Evolutionary conservation across 2,113 vertebrate genomes (phyloP).

Genomic region (Aegotheles bennettii): DNA sequence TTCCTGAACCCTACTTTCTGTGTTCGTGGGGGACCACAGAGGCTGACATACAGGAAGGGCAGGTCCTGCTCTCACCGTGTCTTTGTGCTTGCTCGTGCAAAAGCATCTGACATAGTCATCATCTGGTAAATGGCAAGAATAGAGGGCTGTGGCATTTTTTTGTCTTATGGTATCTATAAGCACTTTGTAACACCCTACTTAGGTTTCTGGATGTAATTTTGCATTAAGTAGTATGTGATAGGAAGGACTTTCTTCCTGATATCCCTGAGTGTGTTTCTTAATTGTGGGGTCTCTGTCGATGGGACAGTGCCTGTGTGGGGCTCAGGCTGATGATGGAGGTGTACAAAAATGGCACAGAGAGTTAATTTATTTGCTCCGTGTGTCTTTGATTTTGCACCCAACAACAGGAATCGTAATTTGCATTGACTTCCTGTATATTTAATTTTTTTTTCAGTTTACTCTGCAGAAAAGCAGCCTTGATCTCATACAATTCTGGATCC

Average conservation of each 20-base stretch:
- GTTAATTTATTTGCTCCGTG: not conserved
- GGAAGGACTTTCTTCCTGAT: not conserved
- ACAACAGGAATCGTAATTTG: not conserved
- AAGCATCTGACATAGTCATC: not conserved
- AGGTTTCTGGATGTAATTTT: not conserved
- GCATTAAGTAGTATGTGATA: not conserved
- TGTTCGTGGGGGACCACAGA: not conserved
- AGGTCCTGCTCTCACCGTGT: not conserved
- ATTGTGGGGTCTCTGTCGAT: fast-evolving
- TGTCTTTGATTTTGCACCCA: not conserved
- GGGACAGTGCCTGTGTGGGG: not conserved
- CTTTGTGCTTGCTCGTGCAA: not conserved
- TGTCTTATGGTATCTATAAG: not conserved
- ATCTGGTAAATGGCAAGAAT: not conserved
- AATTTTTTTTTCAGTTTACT: not conserved
- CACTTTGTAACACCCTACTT: not conserved
- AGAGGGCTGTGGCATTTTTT: not conserved
- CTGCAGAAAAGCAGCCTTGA: not conserved
- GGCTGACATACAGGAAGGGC: not conserved
- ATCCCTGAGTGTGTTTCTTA: not conserved
- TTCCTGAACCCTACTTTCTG: not conserved
- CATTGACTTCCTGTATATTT: not conserved
- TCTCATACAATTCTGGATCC: not conserved
- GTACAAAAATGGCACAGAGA: not conserved
- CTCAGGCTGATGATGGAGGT: not conserved